These are phyloP conservation scores for Epinotia brunnichana DNA, from an alignment of 2,888 invertebrate genomes.

Conservation along the genomic window DNA sequence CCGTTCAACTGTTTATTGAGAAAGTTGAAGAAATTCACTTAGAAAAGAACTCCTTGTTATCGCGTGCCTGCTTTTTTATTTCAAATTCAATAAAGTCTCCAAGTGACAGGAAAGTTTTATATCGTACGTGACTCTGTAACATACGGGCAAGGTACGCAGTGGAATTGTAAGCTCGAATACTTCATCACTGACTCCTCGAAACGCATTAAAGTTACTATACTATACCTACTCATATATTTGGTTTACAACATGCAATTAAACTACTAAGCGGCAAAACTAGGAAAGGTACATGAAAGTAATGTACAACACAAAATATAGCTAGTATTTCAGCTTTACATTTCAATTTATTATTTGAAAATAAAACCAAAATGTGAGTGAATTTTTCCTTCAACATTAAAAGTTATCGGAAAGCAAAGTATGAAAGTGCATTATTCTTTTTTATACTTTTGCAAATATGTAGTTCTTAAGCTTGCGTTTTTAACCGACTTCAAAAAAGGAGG, in stretches of 20 bases:
- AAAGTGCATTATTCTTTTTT: too few relatives aligned
- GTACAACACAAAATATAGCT: too few relatives aligned
- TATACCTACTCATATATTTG: not conserved
- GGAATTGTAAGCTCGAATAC: not conserved
- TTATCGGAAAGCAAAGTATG: too few relatives aligned
- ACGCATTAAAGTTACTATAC: not conserved
- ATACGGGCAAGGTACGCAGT: constrained; percentile 8
- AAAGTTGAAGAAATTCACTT: constrained; percentile 23
- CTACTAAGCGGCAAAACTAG: too few relatives aligned
- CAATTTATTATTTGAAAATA: too few relatives aligned
- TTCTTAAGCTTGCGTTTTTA: too few relatives aligned
- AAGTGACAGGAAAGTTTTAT: constrained; percentile 35
- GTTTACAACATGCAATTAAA: not conserved
- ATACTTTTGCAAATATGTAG: too few relatives aligned
- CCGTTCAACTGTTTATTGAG: constrained; percentile 1
- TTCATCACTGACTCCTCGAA: not conserved
- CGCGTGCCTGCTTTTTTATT: constrained; percentile 21
- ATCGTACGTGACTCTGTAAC: constrained; percentile 29
- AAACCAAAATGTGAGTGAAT: too few relatives aligned
- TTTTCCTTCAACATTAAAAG: too few relatives aligned
- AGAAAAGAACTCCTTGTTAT: constrained; percentile 5
- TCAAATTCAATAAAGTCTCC: constrained; percentile 30
- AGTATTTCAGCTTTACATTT: too few relatives aligned
- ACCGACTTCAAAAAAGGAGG: too few relatives aligned
- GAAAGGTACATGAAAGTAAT: too few relatives aligned